A percentile compares a stretch with the other conserved stretches of the same genome.
These are phyloP conservation scores for Myotis findleyi DNA, from an alignment of 2,797 vertebrate genomes.

Conservation along the genomic window DNA sequence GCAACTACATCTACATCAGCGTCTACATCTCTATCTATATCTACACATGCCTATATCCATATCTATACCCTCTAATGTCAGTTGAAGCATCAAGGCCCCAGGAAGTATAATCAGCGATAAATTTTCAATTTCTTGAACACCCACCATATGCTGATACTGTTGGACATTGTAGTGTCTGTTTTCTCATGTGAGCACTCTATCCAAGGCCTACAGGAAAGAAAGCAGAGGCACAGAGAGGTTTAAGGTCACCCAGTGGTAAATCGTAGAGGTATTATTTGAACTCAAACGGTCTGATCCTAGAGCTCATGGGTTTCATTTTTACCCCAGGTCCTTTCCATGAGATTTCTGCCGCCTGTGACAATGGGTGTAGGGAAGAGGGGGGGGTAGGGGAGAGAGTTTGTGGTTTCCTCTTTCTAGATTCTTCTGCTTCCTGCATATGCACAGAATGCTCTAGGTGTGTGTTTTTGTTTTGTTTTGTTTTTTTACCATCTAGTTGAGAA, in stretches of 20 bases:
- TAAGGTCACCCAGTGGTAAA: background rate
- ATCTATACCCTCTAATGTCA: too few relatives aligned
- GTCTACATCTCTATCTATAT: background rate
- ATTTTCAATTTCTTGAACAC: background rate
- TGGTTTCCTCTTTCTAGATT: background rate
- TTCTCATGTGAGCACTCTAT: background rate
- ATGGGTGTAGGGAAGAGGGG: fast-evolving
- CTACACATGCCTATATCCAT: background rate
- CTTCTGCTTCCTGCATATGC: background rate
- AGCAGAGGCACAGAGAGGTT: background rate
- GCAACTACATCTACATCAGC: fast-evolving
- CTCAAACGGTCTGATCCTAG: background rate
- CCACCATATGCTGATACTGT: background rate
- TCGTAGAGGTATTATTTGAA: background rate
- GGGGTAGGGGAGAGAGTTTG: background rate
- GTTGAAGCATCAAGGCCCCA: background rate
- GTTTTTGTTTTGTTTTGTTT: too few relatives aligned
- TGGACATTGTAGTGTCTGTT: fast-evolving
- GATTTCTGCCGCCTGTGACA: background rate
- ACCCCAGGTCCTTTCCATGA: background rate
- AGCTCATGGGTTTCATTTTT: background rate
- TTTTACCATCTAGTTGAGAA: background rate
- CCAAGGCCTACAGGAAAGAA: background rate
- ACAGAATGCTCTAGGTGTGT: background rate
- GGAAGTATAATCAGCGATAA: background rate